These are phyloP conservation scores for Cotesia congregata DNA, from an alignment of 2,888 invertebrate genomes.

Conservation along the genomic window DNA sequence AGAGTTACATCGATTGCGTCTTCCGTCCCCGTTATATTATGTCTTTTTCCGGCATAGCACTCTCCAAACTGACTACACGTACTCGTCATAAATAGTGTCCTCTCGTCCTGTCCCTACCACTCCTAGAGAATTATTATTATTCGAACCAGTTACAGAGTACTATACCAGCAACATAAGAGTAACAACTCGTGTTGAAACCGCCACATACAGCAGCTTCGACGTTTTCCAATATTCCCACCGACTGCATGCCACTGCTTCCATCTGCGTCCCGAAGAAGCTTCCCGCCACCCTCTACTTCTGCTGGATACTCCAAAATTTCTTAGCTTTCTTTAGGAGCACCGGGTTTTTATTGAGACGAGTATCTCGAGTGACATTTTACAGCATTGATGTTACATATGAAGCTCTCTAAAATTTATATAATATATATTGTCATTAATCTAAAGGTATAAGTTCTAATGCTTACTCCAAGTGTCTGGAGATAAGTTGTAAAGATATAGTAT, in stretches of 20 bases:
- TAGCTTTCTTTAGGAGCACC: not conserved
- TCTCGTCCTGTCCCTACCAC: conserved; percentile 41
- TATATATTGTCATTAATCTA: no score
- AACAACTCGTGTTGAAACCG: conserved; percentile 25
- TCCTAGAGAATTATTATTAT: conserved; percentile 12
- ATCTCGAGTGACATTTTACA: no score
- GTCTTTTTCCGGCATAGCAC: conserved; percentile 8
- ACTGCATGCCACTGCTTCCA: conserved; percentile 63
- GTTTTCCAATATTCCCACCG: conserved; percentile 66
- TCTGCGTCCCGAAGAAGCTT: conserved; percentile 58
- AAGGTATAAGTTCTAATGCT: no score
- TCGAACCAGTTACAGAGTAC: no score
- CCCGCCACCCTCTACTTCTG: conserved; percentile 8
- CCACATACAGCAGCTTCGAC: conserved; percentile 48
- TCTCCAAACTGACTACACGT: conserved; percentile 59
- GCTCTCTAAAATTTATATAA: no score
- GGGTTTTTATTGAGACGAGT: not conserved
- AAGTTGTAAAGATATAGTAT: no score
- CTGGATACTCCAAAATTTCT: conserved; percentile 5
- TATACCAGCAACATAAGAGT: conserved; percentile 9
- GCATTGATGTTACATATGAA: no score
- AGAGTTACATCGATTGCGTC: conserved; percentile 5
- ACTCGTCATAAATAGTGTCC: conserved; percentile 67
- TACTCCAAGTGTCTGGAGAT: no score
- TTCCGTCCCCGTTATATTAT: not conserved